Base-by-base conservation (phyloP, 1,140 invertebrate genomes). In the Drosophila miranda region DNA sequence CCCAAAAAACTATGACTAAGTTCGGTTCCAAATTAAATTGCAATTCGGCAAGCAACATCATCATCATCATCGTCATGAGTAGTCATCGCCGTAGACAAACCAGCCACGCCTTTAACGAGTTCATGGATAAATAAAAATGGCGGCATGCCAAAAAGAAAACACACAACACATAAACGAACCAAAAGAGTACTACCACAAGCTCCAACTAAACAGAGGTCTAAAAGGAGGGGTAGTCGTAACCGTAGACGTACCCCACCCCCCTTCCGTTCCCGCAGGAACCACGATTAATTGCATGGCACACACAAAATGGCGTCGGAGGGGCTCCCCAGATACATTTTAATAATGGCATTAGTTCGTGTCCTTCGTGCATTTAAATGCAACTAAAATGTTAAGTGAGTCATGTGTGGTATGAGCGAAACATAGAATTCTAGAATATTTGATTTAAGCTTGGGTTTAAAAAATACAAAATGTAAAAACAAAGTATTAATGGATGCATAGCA, bases 81-180 rank as follows among this genome's bases (percentile, higher is more conserved):
- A 16, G 52, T n/a, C n/a, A 41, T 7, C 34, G 26, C 26, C 19
- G 19, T 38, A 38, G n/a, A 9, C 23, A 58, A 38, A 34, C 8
- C 55, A 49, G 55, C 75, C 80, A 79, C 75, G 81, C 81, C 81
- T 80, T 78, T 71, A 84, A 86, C 74, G 74, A 87, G 82, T 86
- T 87, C 78, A 86, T 86, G 82, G 82, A 78, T 78, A 86, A 75
- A 70, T 78, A 71, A 81, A 87, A 86, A 86, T 86, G 81, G 81
- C 81, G 81, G 81, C 64, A 75, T 86, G 81, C 81, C 82, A 86
- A 87, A 67, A 70, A 44, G 48, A 70, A 64, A 58, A 45, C 53
- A 62, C 34, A 70, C 56, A 70, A 23, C 30, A 44, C 50, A 57
- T 41, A 58, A 8, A 45, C 55, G 26, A 63, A 67, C 28, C 9